Evolutionary conservation across 2,888 invertebrate genomes (phyloP).

Genomic region (Copidosoma aretas): DNA sequence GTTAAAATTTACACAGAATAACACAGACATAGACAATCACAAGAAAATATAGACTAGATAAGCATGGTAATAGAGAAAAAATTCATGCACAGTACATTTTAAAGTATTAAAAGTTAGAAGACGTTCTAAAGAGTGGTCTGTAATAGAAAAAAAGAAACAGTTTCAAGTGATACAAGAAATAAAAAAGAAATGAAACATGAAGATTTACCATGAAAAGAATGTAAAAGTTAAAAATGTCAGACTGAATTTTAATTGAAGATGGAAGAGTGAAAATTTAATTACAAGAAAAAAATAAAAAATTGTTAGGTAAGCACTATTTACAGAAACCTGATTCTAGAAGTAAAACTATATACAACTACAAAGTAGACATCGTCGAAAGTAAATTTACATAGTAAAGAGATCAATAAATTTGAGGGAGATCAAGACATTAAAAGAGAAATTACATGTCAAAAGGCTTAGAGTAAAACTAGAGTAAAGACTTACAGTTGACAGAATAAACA

Average conservation of each 20-base stretch:
- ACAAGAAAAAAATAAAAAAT: background rate
- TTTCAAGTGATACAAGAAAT: too few species aligned
- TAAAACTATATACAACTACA: conserved; percentile 5
- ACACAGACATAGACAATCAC: conserved; percentile 33
- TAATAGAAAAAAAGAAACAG: too few species aligned
- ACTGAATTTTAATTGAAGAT: background rate
- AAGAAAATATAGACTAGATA: conserved; percentile 41
- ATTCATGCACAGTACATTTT: background rate
- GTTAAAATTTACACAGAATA: conserved; percentile 34
- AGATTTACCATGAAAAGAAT: background rate
- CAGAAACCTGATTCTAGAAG: conserved; percentile 2
- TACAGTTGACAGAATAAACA: too few species aligned
- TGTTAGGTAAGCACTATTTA: conserved; percentile 18
- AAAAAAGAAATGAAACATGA: conserved; percentile 7
- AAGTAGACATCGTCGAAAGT: conserved; percentile 25
- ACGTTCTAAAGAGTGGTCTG: too few species aligned
- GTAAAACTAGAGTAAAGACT: too few species aligned
- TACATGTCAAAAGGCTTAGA: too few species aligned
- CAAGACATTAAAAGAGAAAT: background rate
- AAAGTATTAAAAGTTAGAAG: too few species aligned
- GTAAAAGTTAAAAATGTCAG: background rate
- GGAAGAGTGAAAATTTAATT: background rate
- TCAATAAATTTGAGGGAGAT: conserved; percentile 2
- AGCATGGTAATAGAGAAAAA: background rate
- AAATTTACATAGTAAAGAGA: background rate